Conservation (phyloP, 2,113 vertebrate genomes). For the Pteronura brasiliensis region DNA sequence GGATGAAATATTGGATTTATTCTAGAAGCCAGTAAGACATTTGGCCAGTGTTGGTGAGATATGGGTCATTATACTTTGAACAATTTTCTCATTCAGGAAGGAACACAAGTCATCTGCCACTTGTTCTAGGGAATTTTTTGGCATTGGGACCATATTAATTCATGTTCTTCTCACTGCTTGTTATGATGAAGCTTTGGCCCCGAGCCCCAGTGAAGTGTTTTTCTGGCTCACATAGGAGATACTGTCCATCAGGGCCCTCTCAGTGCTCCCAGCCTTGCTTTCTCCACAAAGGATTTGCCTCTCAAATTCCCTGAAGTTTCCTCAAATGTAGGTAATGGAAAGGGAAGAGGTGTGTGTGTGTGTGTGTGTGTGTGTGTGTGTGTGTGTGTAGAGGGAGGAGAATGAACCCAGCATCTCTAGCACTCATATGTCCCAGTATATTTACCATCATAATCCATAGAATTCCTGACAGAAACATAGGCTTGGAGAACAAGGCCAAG, state of each 20-base stretch:
- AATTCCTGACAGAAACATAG: background rate
- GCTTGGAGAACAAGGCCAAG: background rate
- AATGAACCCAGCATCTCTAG: background rate
- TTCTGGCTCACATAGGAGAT: background rate
- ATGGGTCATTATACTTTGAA: background rate
- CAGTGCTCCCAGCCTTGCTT: background rate
- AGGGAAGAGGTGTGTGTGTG: background rate
- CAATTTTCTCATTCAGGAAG: slow-evolving; percentile 7
- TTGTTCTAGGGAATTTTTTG: background rate
- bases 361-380: background rate
- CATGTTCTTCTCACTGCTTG: background rate
- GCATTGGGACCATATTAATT: background rate
- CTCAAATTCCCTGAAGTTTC: background rate
- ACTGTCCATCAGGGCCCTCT: background rate
- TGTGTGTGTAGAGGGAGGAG: background rate
- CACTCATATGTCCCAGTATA: background rate
- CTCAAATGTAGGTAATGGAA: background rate
- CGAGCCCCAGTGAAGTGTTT: background rate
- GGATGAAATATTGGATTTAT: background rate
- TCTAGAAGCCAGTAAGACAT: background rate
- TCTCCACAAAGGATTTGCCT: background rate
- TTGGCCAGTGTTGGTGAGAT: background rate
- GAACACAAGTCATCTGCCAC: background rate
- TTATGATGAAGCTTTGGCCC: background rate
- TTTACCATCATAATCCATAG: background rate